phyloP scores from a whole-genome alignment of 2,113 vertebrate species.

The Psettodes erumei region DNA sequence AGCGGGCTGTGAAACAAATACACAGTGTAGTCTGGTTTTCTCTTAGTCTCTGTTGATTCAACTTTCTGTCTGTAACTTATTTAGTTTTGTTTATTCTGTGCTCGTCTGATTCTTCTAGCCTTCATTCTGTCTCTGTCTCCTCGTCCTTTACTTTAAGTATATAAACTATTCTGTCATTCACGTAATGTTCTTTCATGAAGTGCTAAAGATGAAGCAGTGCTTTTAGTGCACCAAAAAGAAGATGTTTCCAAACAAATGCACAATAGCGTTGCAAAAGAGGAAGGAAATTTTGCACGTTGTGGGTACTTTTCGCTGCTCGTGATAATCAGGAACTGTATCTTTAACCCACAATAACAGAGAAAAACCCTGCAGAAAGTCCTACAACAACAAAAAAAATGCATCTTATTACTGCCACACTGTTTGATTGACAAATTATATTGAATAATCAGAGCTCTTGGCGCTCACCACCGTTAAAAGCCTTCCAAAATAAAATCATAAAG shows the following conservation, averaged over 20 bases:
- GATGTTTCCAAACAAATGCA: neutral
- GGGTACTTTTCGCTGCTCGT: neutral
- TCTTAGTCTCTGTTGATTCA: conserved; percentile 8
- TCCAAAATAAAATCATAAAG: neutral
- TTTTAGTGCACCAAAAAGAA: neutral
- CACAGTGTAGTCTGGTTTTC: conserved; percentile 40
- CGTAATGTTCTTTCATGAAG: neutral
- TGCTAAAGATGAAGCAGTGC: neutral
- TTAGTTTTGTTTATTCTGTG: conserved; percentile 5
- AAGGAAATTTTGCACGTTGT: conserved; percentile 27
- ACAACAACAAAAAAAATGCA: neutral
- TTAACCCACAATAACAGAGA: neutral
- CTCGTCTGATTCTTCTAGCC: neutral
- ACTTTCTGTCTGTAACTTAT: conserved; percentile 2
- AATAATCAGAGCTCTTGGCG: neutral
- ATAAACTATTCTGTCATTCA: neutral
- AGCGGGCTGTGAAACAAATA: conserved; percentile 22
- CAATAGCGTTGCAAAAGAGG: conserved; percentile 24
- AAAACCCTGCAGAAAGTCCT: neutral
- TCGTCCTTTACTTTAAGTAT: neutral
- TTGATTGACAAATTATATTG: neutral
- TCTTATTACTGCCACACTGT: neutral
- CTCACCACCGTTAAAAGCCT: neutral
- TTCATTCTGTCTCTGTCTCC: neutral
- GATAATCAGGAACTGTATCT: conserved; percentile 30